phyloP scores from a whole-genome alignment of 2,113 vertebrate species.

The Calonectris borealis region DNA sequence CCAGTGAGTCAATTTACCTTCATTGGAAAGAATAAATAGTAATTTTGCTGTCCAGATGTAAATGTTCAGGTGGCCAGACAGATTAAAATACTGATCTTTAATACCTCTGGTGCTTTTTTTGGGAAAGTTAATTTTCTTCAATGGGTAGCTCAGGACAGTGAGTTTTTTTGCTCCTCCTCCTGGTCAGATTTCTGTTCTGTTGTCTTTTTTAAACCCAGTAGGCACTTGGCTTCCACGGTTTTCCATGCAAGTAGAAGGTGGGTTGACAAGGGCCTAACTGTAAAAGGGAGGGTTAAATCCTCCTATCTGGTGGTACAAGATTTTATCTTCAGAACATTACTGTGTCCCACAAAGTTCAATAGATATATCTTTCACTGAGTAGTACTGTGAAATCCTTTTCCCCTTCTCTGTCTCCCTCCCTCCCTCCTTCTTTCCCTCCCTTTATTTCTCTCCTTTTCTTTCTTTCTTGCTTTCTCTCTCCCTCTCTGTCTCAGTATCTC shows the following conservation, averaged over 20 bases:
- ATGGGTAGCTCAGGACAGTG: background rate
- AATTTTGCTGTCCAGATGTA: background rate
- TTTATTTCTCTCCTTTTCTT: background rate
- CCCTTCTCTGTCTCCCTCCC: background rate
- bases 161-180: background rate
- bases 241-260: background rate
- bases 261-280: background rate
- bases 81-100: background rate
- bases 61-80: background rate
- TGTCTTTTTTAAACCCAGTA: background rate
- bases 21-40: background rate
- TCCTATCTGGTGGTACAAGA: background rate
- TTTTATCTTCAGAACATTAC: background rate
- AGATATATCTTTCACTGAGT: background rate
- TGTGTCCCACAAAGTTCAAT: background rate
- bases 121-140: conserved; percentile 19
- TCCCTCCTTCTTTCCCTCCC: background rate
- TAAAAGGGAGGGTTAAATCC: background rate
- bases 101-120: background rate
- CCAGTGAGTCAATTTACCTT: background rate
- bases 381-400: background rate
- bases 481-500: background rate
- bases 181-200: background rate
- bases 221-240: background rate
- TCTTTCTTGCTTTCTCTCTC: background rate